phyloP scores from a whole-genome alignment of 1,140 invertebrate species.

The Bombus sylvicola region DNA sequence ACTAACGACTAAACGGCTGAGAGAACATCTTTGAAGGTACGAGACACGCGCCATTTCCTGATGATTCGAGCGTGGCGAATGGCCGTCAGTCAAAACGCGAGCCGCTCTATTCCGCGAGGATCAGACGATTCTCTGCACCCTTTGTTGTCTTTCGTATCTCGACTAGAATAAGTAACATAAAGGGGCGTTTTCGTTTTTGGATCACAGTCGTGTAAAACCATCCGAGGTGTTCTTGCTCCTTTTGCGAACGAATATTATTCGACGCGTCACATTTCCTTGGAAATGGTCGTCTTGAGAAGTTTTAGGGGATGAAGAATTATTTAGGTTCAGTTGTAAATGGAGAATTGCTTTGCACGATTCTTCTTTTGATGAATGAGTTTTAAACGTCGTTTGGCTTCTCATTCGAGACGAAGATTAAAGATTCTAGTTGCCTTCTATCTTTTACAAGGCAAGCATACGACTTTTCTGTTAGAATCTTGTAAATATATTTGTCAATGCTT shows the following conservation, averaged over 20 bases:
- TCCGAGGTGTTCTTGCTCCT: neutral
- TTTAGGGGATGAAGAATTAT: no score
- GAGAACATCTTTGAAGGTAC: slow-evolving; percentile 70
- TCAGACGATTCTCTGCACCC: neutral
- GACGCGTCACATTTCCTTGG: no score
- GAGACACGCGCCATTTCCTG: slow-evolving; percentile 71
- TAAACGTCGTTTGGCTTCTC: no score
- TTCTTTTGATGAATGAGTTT: no score
- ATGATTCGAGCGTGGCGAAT: slow-evolving; percentile 71
- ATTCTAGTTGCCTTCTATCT: no score
- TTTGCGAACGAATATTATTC: no score
- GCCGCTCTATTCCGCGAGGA: slow-evolving; percentile 21
- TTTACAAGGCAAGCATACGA: no score
- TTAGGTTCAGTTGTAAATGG: neutral
- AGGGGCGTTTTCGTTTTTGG: neutral
- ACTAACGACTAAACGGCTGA: slow-evolving; percentile 17
- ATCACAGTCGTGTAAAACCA: neutral
- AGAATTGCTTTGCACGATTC: neutral
- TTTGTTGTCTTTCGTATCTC: neutral
- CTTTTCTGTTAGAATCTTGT: no score
- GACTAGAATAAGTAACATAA: neutral
- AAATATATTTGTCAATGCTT: no score
- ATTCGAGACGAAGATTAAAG: no score
- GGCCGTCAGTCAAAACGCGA: slow-evolving; percentile 64
- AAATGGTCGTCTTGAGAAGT: no score